phyloP scores from a whole-genome alignment of 2,888 invertebrate species.

The Amphipoea lucens region DNA sequence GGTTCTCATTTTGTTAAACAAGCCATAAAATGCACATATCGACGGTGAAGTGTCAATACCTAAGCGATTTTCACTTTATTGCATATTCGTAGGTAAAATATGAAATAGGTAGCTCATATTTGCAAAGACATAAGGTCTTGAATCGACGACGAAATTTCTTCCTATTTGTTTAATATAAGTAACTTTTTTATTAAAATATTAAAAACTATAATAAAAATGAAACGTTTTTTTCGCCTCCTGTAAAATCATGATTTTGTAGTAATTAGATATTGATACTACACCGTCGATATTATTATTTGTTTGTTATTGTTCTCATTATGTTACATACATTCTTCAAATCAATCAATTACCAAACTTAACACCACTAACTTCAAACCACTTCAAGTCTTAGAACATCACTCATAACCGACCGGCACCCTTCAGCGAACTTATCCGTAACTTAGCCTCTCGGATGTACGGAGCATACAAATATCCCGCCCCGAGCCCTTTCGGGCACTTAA shows the following conservation, averaged over 20 bases:
- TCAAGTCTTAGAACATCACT: conserved; percentile 63
- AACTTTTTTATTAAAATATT: no score
- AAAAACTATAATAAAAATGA: no score
- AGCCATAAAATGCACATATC: background rate
- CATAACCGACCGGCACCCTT: conserved; percentile 70
- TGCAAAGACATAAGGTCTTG: no score
- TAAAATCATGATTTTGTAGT: no score
- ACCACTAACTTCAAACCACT: conserved; percentile 42
- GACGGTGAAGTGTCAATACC: no score
- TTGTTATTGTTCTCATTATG: background rate
- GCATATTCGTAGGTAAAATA: no score
- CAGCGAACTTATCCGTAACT: conserved; percentile 77
- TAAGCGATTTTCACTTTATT: no score
- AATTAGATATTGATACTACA: no score
- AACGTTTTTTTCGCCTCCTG: no score
- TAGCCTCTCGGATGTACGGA: conserved; percentile 84
- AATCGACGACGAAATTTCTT: no score
- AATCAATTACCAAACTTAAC: conserved; percentile 25
- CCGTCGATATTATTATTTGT: background rate
- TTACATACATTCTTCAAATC: background rate
- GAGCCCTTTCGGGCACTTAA: conserved; percentile 87
- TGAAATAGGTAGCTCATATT: no score
- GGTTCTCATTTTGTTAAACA: background rate
- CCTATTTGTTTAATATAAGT: no score
- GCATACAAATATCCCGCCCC: conserved; percentile 87